Conservation (phyloP, 2,113 vertebrate genomes). For the Nicator chloris region DNA sequence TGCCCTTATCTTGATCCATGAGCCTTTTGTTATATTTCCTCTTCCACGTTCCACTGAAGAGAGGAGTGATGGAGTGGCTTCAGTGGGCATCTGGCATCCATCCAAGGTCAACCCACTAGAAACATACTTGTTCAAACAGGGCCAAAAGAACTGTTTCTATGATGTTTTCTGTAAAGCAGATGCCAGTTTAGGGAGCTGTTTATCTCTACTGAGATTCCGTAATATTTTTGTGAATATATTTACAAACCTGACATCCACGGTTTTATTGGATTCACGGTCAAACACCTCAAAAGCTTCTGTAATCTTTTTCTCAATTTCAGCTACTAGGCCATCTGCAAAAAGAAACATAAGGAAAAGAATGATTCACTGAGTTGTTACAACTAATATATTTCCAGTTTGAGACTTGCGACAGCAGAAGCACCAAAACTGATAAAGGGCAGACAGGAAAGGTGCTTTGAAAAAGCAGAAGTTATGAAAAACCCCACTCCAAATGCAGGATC, state of each 20-base stretch:
- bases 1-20: neutral
- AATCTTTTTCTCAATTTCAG: slow-evolving; percentile 83
- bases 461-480: neutral
- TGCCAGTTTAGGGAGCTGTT: neutral
- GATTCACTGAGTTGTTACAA: neutral
- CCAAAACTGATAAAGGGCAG: neutral
- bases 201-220: neutral
- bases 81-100: neutral
- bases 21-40: neutral
- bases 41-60: neutral
- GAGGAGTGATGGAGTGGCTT: neutral
- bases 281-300: slow-evolving; percentile 87
- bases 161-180: neutral
- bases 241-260: slow-evolving; percentile 89
- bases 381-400: neutral
- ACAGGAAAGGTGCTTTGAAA: neutral
- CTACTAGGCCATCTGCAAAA: slow-evolving; percentile 70
- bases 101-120: neutral
- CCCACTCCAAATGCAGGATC: neutral
- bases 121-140: neutral
- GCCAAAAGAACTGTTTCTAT: neutral
- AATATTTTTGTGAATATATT: slow-evolving; percentile 17
- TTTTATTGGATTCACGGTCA: slow-evolving; percentile 84
- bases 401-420: neutral
- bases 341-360: slow-evolving; percentile 44